Percentiles rank a stretch among this genome's conserved stretches.
Evolutionary conservation across 2,113 vertebrate genomes (phyloP).

Genomic region (Ptychochromis oligacanthus): DNA sequence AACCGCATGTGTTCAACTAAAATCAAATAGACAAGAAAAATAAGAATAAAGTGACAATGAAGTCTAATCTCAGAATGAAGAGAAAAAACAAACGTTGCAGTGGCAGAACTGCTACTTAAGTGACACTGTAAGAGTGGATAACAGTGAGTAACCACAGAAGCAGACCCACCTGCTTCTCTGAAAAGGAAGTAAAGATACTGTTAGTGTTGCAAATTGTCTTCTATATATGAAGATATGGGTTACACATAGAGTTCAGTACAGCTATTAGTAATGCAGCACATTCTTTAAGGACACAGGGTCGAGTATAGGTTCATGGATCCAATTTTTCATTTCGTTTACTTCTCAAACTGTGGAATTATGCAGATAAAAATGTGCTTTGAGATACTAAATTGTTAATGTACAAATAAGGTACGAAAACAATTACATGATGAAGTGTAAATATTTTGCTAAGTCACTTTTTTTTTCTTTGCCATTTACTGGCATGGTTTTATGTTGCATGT

Average conservation of each 20-base stretch:
- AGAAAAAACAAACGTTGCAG: too few relatives aligned
- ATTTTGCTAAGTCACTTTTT: not conserved
- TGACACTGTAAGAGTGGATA: too few relatives aligned
- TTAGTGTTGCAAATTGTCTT: too few relatives aligned
- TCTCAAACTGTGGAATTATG: not conserved
- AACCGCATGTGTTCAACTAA: not conserved
- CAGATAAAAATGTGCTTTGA: not conserved
- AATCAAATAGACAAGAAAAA: not conserved
- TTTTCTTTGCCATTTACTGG: not conserved
- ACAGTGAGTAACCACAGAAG: too few relatives aligned
- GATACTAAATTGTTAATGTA: not conserved
- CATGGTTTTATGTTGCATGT: too few relatives aligned
- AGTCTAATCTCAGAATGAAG: not conserved
- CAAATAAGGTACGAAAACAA: not conserved
- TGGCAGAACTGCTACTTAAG: too few relatives aligned
- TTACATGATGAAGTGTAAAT: not conserved
- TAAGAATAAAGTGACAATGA: accelerated
- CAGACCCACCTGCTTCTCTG: too few relatives aligned
- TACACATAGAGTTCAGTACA: not conserved
- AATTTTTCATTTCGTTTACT: not conserved
- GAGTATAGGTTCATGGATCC: not conserved
- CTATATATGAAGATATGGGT: too few relatives aligned
- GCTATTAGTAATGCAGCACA: not conserved
- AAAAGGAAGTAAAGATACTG: too few relatives aligned
- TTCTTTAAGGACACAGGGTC: not conserved